Conservation (phyloP, 92 coral and sea anemone genomes). For the Muricea muricata region DNA sequence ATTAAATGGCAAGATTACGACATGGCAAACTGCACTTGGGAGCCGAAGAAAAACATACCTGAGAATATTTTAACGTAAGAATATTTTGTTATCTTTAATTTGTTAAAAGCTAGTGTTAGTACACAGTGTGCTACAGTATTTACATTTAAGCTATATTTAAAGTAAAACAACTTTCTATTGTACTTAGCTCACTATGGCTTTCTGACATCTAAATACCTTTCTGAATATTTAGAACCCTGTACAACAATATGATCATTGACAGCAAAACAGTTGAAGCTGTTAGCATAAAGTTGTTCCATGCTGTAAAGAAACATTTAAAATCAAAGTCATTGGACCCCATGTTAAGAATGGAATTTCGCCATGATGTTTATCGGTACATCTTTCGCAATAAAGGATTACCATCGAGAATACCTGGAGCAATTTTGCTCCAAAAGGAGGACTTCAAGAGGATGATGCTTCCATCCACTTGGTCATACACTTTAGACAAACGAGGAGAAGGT, state of each 20-base stretch:
- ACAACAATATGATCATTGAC: background rate
- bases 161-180: too few species aligned
- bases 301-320: background rate
- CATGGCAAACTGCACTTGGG: slow-evolving; percentile 17
- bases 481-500: slow-evolving; percentile 11
- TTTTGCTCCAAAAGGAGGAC: background rate
- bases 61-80: background rate
- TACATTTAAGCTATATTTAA: too few species aligned
- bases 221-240: slow-evolving; percentile 10
- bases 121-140: background rate
- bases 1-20: slow-evolving; percentile 7
- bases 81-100: too few species aligned
- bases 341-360: background rate
- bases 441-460: background rate
- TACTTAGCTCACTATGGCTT: background rate
- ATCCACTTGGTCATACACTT: slow-evolving; percentile 5
- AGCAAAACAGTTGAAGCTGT: background rate
- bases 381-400: background rate
- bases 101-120: too few species aligned
- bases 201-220: background rate
- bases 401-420: background rate
- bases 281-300: background rate
- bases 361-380: slow-evolving; percentile 10
- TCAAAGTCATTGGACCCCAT: slow-evolving; percentile 5
- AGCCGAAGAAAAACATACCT: background rate